Evolutionary conservation across 1,140 invertebrate species (phyloP), one percentile per base, ranked within the genome.

Genomic region (Eupristina koningsbergeri): DNA sequence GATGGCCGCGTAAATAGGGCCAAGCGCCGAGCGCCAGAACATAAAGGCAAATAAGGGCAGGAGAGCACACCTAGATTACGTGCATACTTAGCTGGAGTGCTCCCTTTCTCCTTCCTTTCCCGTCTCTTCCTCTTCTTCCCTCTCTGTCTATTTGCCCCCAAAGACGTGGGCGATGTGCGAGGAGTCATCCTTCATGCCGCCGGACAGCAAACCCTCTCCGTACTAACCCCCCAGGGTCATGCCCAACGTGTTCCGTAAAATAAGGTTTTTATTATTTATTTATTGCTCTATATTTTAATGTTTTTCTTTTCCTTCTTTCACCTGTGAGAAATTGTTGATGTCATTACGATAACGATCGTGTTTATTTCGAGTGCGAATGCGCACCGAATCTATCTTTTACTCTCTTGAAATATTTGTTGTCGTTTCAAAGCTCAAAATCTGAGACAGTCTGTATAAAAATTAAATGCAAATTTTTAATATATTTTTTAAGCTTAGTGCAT

Each of bases 171-270:
- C 41, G 6, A 26, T 26, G 22, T 22, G 19, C 11, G 31, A 67
- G 53, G 50, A 81, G 80, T 63, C 80, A 81, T 81, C 71, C 69
- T 75, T 81, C 80, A 81, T 47, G 80, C 36, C 5, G 13, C 13
- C 34, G 50, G 80, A 81, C 80, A 81, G 69, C 69, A 0, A 31
- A 45, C 34, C 36, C 58, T 58, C 15, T 7, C 74, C 26, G 19
- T 45, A 29, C 58, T 78, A 58, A 58, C 26, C 22, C 36, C 26
- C 58, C 19, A 9, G 19, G 75, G 64, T 36, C 41, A 79, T 6
- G 63, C 31, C 67, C 15, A 29, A 71, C 6, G 36, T 8, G 67
- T 7, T 26, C 36, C 3, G 34, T 19, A 31, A 17, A 41, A 17
- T 41, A 36, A 8, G 34, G 67, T 26, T 71, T 58, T 58, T 58